Percentiles rank a stretch among this genome's conserved stretches.
These are phyloP conservation scores for Prochilodus magdalenae DNA, from an alignment of 2,113 vertebrate genomes.

Conservation along the genomic window DNA sequence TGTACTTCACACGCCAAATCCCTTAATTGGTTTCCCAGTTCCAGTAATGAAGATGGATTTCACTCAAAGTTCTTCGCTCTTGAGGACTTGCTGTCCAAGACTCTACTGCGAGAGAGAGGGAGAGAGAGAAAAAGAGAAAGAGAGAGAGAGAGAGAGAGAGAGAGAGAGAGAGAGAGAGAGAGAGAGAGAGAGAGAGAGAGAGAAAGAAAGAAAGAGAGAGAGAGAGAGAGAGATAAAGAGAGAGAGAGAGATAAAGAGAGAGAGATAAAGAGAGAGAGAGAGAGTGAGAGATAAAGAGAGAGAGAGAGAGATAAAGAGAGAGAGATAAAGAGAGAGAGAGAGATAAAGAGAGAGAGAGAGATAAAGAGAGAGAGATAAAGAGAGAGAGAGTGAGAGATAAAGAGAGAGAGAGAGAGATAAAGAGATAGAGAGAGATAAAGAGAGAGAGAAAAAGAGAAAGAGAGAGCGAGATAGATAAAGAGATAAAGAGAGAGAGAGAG, in stretches of 20 bases:
- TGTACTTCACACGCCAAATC: conserved; percentile 57
- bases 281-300: background rate
- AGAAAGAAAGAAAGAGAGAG: background rate
- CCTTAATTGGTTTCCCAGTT: conserved; percentile 69
- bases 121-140: conserved; percentile 2
- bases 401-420: background rate
- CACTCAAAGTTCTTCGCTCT: conserved; percentile 9
- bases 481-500: conserved; percentile 1
- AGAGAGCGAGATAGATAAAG: background rate
- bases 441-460: conserved; percentile 2
- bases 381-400: background rate
- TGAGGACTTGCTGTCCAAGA: background rate
- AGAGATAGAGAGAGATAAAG: background rate
- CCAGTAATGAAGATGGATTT: conserved; percentile 28
- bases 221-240: conserved; percentile 3
- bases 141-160: background rate
- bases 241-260: background rate
- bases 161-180: background rate
- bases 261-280: background rate
- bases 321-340: background rate
- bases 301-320: background rate
- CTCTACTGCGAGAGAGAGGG: conserved; percentile 2
- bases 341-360: background rate
- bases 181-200: conserved; percentile 5
- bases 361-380: background rate